phyloP scores from a whole-genome alignment of 2,888 invertebrate species.

The Germaria angustata region DNA sequence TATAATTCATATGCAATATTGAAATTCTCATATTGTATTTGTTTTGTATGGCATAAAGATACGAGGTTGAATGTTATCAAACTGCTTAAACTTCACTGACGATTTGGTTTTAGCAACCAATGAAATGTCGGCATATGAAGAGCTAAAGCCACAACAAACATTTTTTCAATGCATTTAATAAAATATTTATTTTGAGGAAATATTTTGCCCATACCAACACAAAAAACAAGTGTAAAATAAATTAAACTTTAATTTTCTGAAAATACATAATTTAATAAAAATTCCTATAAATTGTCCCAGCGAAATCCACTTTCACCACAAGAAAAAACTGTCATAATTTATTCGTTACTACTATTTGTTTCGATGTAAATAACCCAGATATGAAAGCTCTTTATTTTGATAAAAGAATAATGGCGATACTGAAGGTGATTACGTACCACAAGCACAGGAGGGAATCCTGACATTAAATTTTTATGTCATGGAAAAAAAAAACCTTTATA shows the following conservation, averaged over 20 bases:
- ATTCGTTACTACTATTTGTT: slow-evolving; percentile 16
- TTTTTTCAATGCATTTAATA: too few relatives aligned
- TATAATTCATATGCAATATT: too few relatives aligned
- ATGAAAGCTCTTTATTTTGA: slow-evolving; percentile 13
- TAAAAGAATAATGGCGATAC: slow-evolving; percentile 6
- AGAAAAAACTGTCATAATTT: slow-evolving; percentile 30
- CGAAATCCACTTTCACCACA: slow-evolving; percentile 54
- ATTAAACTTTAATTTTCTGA: slow-evolving; percentile 10
- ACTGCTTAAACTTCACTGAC: too few relatives aligned
- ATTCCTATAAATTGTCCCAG: slow-evolving; percentile 14
- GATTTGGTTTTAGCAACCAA: too few relatives aligned
- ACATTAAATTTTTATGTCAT: background rate
- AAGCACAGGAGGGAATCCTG: slow-evolving; percentile 62
- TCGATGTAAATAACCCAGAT: slow-evolving; percentile 37
- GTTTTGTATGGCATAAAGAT: too few relatives aligned
- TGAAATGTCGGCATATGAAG: too few relatives aligned
- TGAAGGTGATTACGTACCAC: slow-evolving; percentile 41
- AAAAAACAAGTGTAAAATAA: slow-evolving; percentile 22
- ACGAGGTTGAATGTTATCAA: too few relatives aligned
- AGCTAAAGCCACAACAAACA: too few relatives aligned
- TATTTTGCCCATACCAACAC: background rate
- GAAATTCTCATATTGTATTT: too few relatives aligned
- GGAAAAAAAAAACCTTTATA: background rate
- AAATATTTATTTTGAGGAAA: background rate
- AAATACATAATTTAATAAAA: background rate